Evolutionary conservation across 2,113 vertebrate species (phyloP).

Genomic region (Hippopotamus amphibius): DNA sequence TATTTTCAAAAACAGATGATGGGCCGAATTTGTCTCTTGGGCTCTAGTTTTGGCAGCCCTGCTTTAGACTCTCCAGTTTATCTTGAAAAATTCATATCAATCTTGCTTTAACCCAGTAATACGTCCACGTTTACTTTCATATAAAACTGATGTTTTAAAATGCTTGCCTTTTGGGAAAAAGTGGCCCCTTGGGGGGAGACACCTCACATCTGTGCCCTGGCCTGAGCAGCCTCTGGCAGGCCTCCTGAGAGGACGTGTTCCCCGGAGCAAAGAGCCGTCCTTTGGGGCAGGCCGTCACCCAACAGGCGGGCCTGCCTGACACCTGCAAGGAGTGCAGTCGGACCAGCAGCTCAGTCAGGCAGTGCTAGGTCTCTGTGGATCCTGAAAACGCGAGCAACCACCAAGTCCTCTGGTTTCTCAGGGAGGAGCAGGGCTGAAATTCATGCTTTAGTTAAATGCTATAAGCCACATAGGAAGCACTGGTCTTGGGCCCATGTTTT

Average conservation of each 20-base stretch:
- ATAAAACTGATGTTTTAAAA: not conserved
- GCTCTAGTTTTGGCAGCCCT: not conserved
- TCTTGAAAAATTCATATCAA: not conserved
- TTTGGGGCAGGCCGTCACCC: accelerated
- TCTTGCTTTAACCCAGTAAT: not conserved
- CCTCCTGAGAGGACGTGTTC: not conserved
- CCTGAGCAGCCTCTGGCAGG: not conserved
- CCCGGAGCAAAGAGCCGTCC: not conserved
- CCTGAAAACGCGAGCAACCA: not conserved
- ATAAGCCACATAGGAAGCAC: not conserved
- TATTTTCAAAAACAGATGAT: not conserved
- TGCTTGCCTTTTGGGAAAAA: not conserved
- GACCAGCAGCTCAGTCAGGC: not conserved
- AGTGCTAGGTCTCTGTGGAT: not conserved
- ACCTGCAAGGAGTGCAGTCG: accelerated
- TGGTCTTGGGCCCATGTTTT: not conserved
- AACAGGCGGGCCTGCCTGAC: not conserved
- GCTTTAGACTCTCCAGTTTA: not conserved
- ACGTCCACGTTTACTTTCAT: not conserved
- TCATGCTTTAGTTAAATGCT: not conserved
- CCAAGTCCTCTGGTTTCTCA: not conserved
- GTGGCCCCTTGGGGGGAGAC: not conserved
- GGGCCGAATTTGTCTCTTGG: not conserved
- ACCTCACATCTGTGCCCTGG: not conserved
- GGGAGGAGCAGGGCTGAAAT: not conserved